Evolutionary conservation across 1,140 invertebrate genomes (phyloP).

Genomic region (Hypsibius dujardini): DNA sequence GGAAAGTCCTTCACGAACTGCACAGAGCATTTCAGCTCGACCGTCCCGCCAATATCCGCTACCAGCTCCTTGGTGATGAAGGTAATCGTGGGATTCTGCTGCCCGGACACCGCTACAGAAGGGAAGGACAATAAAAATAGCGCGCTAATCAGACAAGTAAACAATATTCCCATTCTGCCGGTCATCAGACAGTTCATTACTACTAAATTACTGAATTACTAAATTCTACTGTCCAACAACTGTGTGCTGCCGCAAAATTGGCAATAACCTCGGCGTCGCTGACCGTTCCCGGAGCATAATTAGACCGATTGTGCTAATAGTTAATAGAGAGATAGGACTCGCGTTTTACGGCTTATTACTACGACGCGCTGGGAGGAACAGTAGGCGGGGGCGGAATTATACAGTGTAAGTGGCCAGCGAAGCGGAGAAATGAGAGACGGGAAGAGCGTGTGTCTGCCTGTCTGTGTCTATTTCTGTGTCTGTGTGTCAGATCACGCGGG

Average conservation of each 20-base stretch:
- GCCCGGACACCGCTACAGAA: constrained; percentile 30
- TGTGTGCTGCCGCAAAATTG: no score
- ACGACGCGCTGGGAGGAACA: no score
- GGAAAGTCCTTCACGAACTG: constrained; percentile 63
- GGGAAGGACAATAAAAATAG: not conserved
- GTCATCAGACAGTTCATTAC: constrained; percentile 9
- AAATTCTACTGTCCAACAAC: no score
- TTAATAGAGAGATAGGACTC: no score
- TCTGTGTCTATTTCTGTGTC: no score
- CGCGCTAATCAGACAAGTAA: constrained; percentile 6
- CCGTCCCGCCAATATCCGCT: constrained; percentile 68
- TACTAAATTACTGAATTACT: not conserved
- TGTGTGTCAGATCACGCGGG: no score
- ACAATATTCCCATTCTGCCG: not conserved
- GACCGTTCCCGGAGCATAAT: not conserved
- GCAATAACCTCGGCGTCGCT: not conserved
- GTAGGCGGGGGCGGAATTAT: no score
- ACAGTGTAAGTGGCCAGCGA: not conserved
- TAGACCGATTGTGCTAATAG: not conserved
- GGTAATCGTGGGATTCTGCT: constrained; percentile 70
- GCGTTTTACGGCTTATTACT: no score
- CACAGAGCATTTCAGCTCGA: constrained; percentile 68
- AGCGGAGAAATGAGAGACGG: not conserved
- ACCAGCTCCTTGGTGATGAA: constrained; percentile 77
- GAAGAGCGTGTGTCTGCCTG: no score